Base-by-base conservation (phyloP, 2,113 vertebrate genomes). In the Hepsetus odoe region DNA sequence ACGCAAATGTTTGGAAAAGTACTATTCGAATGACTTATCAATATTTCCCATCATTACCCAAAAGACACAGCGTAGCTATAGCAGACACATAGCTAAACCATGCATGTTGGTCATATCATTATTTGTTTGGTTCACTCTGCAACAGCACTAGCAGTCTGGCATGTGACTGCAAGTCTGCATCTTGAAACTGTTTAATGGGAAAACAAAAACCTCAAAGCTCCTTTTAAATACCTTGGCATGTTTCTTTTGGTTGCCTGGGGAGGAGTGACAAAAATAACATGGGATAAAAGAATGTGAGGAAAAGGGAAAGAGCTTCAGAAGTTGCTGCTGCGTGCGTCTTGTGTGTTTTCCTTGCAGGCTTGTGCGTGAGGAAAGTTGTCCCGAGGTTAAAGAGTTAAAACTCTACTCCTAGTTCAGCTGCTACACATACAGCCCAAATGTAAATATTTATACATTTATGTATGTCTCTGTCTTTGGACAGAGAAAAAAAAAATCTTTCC, bases 321-420 rank as follows among this genome's bases (percentile, higher is more conserved):
- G 65, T 35, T 7, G n/a, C 38, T 33, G 44, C 71, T 76, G 22
- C 13, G 3, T 79, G 79, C 59, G 30, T 56, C 22, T 75, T 22
- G 24, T 28, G 7, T 26, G 33, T 18, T 38, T 32, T 46, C 64
- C 42, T 18, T 22, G 51, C 62, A 75, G 33, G 20, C 61, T 44
- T 61, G 55, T 61, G 55, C 1, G 5, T 28, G 18, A 24, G 40
- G 53, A 68, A 74, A 40, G 1, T 5, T 79, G 79, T 83, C 81
- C 33, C 85, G 68, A 76, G 64, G 58, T 85, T 77, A 79, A 55
- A 74, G 64, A 84, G 62, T 84, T 59, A 75, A 18, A 18, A 14
- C 46, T 58, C 20, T 46, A 32, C 16, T 49, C 49, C 82, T 75
- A 79, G 32, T 49, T 70, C 81, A 80, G 75, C 76, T 70, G n/a